Conservation (phyloP, 2,797 vertebrate species). For the Artibeus lituratus region DNA sequence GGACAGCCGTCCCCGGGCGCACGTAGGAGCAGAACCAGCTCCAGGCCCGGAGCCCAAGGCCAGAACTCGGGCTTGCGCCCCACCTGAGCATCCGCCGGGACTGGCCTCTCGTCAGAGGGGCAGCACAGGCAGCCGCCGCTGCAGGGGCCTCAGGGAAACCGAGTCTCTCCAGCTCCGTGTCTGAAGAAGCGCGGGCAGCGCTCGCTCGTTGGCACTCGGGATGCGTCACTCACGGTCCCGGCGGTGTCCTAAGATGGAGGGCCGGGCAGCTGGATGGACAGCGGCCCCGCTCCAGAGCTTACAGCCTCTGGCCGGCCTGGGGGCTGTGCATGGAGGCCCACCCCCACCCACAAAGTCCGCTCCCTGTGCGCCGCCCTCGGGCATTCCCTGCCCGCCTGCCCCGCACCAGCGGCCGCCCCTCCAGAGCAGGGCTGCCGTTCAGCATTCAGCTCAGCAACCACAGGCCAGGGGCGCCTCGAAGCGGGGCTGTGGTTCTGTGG, state of each 20-base stretch:
- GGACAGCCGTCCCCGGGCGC: too few species aligned
- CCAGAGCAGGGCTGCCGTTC: background rate
- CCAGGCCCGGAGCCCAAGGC: too few species aligned
- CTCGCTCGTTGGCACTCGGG: fast-evolving
- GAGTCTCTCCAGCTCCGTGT: background rate
- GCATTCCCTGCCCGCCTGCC: background rate
- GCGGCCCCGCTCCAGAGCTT: background rate
- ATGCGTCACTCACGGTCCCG: fast-evolving
- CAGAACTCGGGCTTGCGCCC: background rate
- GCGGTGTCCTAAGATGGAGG: fast-evolving
- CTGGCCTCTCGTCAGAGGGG: fast-evolving
- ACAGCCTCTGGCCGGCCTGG: background rate
- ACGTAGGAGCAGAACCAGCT: too few species aligned
- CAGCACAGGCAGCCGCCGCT: fast-evolving
- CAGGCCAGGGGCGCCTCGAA: background rate
- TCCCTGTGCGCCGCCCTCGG: fast-evolving
- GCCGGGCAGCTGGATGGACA: fast-evolving
- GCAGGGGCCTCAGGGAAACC: too few species aligned
- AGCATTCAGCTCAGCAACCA: background rate
- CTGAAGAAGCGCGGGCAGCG: fast-evolving
- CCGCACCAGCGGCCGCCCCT: background rate
- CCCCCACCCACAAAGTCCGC: background rate
- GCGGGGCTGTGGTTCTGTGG: background rate
- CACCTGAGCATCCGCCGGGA: fast-evolving
- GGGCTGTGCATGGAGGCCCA: background rate